These are phyloP conservation scores for Plagodis pulveraria DNA, from an alignment of 2,888 invertebrate species.

Conservation along the genomic window DNA sequence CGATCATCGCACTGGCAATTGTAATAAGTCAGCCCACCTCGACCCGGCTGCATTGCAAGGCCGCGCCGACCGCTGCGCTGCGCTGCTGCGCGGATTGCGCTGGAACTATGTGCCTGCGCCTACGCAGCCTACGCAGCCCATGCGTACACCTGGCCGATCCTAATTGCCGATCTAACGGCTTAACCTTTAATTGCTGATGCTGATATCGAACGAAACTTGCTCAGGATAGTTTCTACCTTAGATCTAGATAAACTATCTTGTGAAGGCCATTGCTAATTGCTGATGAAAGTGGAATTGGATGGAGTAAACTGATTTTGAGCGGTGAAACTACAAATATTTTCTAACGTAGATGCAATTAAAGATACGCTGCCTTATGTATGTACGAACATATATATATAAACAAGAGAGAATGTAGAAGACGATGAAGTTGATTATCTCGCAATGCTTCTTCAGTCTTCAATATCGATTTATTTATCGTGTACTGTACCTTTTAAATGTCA, in stretches of 20 bases:
- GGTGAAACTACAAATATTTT: conserved; percentile 13
- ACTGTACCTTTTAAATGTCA: conserved; percentile 15
- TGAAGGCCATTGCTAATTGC: conserved; percentile 30
- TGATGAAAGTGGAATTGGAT: conserved; percentile 26
- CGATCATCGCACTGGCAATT: conserved; percentile 29
- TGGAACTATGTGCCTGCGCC: conserved; percentile 12
- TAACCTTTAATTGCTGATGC: conserved; percentile 63
- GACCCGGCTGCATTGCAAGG: conserved; percentile 16
- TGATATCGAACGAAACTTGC: conserved; percentile 37
- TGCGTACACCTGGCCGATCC: conserved; percentile 57
- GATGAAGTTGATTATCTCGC: conserved; percentile 1
- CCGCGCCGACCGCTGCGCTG: conserved; percentile 10
- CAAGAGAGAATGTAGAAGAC: conserved; percentile 7
- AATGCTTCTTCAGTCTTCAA: conserved; percentile 13
- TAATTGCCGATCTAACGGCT: conserved; percentile 67
- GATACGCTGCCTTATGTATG: conserved; percentile 15
- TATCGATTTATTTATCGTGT: conserved; percentile 17
- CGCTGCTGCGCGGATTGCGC: conserved; percentile 23
- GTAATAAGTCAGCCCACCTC: conserved; percentile 29
- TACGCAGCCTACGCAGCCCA: conserved; percentile 45
- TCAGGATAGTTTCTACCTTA: conserved; percentile 21
- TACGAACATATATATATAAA: conserved; percentile 2
- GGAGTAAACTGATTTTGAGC: conserved; percentile 14
- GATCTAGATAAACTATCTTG: conserved; percentile 28
- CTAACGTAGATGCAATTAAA: conserved; percentile 22